phyloP scores from a whole-genome alignment of 2,113 vertebrate genomes.

The Thunnus maccoyii region DNA sequence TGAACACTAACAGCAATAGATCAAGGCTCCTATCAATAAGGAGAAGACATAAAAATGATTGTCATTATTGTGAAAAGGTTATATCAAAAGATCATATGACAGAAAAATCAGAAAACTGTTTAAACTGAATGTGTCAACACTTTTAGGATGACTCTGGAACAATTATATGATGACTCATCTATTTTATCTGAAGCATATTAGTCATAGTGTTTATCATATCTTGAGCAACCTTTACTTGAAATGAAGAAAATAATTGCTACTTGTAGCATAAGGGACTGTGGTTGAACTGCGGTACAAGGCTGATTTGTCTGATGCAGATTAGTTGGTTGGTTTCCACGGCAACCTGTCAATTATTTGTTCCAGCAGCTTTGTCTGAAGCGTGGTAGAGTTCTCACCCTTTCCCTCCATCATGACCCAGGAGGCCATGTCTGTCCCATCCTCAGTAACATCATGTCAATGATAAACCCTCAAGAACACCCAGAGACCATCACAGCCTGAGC shows the following conservation, averaged over 20 bases:
- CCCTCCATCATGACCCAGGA: slow-evolving; percentile 43
- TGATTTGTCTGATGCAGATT: slow-evolving; percentile 46
- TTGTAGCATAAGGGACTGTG: not conserved
- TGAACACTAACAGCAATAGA: not conserved
- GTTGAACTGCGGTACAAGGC: not conserved
- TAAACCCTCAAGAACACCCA: slow-evolving; percentile 52
- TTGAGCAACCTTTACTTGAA: slow-evolving; percentile 12
- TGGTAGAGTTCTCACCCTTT: slow-evolving; percentile 34
- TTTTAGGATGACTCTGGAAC: slow-evolving; percentile 9
- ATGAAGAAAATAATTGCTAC: slow-evolving; percentile 6
- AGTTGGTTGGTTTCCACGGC: slow-evolving; percentile 51
- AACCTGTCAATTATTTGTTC: slow-evolving; percentile 63
- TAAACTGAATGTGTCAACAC: slow-evolving; percentile 28
- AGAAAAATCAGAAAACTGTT: not conserved
- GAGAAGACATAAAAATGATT: not conserved
- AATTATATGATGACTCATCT: slow-evolving; percentile 28
- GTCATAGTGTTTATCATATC: not conserved
- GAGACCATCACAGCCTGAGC: slow-evolving; percentile 26
- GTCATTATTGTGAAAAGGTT: not conserved
- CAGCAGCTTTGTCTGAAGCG: slow-evolving; percentile 36
- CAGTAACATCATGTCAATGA: slow-evolving; percentile 56
- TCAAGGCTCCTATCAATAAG: not conserved
- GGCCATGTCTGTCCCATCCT: slow-evolving; percentile 29
- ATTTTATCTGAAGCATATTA: slow-evolving; percentile 16
- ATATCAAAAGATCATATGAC: slow-evolving; percentile 5